Evolutionary conservation across 2,113 vertebrate species (phyloP).

Genomic region (Vulpes lagopus): DNA sequence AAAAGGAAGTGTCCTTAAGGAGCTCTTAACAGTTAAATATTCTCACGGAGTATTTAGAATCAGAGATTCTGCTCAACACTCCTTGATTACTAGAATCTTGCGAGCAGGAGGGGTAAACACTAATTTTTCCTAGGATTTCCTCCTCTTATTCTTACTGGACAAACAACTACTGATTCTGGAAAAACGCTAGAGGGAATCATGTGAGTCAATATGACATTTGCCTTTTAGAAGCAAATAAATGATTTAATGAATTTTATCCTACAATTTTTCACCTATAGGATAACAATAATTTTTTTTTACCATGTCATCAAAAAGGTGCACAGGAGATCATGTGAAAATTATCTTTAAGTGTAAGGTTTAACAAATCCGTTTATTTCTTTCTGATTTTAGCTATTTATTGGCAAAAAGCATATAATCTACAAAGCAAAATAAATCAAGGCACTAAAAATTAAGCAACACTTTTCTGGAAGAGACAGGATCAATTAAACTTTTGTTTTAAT

Average conservation of each 20-base stretch:
- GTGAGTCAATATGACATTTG: background rate
- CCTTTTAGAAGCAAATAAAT: conserved; percentile 26
- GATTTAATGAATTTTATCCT: background rate
- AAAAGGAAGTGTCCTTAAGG: background rate
- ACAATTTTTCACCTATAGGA: conserved; percentile 20
- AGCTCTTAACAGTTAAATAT: background rate
- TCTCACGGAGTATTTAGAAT: background rate
- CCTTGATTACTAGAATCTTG: background rate
- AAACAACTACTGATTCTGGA: conserved; percentile 42
- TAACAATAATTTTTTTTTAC: background rate
- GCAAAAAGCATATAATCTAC: conserved; percentile 48
- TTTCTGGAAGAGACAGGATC: conserved; percentile 76
- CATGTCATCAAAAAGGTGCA: background rate
- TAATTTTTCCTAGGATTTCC: background rate
- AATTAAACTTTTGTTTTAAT: conserved; percentile 81
- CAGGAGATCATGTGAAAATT: conserved; percentile 13
- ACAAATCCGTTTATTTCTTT: conserved; percentile 51
- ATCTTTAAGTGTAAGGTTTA: conserved; percentile 22
- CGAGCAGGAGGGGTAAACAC: background rate
- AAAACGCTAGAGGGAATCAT: background rate
- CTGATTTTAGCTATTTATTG: conserved; percentile 41
- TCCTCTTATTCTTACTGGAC: conserved; percentile 15
- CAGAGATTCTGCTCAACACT: background rate
- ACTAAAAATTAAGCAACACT: conserved; percentile 75
- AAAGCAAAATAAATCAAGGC: conserved; percentile 73